Conservation (phyloP, 2,797 vertebrate species). For the Dromococcyx pavoninus region DNA sequence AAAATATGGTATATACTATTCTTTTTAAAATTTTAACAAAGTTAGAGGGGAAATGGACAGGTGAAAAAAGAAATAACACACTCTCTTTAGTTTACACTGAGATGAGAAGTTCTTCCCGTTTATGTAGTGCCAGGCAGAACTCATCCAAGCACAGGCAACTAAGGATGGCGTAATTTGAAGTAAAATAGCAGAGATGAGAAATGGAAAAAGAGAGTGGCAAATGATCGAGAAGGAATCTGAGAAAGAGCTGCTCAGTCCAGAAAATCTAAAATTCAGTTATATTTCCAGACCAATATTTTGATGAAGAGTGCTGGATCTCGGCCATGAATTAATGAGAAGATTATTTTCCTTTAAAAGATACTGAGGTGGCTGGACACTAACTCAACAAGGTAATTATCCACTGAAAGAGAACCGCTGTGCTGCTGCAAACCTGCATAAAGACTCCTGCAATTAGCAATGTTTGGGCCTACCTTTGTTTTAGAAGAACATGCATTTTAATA, state of each 20-base stretch:
- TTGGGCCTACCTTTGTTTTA: slow-evolving; percentile 39
- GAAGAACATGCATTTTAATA: slow-evolving; percentile 30
- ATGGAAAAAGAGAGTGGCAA: not conserved
- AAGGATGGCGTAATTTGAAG: not conserved
- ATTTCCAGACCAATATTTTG: not conserved
- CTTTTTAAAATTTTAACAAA: not conserved
- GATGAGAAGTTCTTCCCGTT: not conserved
- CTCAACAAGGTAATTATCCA: slow-evolving; percentile 71
- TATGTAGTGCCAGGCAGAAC: not conserved
- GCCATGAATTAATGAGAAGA: slow-evolving; percentile 16
- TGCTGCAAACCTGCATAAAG: slow-evolving; percentile 64
- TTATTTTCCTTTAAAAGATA: slow-evolving; percentile 64
- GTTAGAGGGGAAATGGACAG: not conserved
- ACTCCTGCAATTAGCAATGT: slow-evolving; percentile 52
- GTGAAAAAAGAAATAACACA: not conserved
- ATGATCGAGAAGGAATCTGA: not conserved
- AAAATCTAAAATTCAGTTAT: not conserved
- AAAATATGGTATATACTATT: not conserved
- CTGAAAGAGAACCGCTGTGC: slow-evolving; percentile 56
- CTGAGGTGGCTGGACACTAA: slow-evolving; percentile 36
- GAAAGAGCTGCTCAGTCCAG: not conserved
- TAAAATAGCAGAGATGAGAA: not conserved
- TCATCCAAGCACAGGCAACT: not conserved
- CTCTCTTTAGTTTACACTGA: not conserved
- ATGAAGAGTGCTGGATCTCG: not conserved